Conservation (phyloP, 2,797 vertebrate genomes). For the Gallinago stenura region DNA sequence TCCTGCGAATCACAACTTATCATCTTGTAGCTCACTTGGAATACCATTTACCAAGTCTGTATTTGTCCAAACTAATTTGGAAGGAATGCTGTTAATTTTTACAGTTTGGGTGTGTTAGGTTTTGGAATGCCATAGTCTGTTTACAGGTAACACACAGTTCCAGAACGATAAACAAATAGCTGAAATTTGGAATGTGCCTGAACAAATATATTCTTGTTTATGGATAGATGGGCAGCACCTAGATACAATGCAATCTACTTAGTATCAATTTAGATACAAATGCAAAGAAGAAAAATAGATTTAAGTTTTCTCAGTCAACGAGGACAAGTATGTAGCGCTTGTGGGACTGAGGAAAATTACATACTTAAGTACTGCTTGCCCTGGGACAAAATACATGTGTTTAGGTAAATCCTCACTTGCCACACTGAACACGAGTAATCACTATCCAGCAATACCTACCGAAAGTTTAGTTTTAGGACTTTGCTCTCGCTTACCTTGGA, state of each 20-base stretch:
- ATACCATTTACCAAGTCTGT: not conserved
- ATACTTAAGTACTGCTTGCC: not conserved
- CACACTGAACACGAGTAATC: not conserved
- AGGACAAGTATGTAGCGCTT: not conserved
- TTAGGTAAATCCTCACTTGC: not conserved
- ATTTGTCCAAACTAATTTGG: not conserved
- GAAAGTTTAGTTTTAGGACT: not conserved
- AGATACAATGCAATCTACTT: not conserved
- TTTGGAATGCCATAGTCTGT: not conserved
- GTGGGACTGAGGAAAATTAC: not conserved
- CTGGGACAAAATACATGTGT: not conserved
- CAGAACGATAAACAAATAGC: not conserved
- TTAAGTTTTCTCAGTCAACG: not conserved
- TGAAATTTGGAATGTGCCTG: not conserved
- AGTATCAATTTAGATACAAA: not conserved
- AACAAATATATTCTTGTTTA: not conserved
- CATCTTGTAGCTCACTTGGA: not conserved
- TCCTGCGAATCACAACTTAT: not conserved
- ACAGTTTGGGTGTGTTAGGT: fast-evolving
- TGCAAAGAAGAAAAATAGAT: not conserved
- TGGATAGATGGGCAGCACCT: not conserved
- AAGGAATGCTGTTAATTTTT: not conserved
- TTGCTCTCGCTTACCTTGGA: not conserved
- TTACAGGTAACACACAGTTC: not conserved
- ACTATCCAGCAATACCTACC: not conserved